A percentile compares a stretch with the other conserved stretches of the same genome.
Conservation (phyloP, 2,797 vertebrate genomes). For the Acropternis orthonyx region DNA sequence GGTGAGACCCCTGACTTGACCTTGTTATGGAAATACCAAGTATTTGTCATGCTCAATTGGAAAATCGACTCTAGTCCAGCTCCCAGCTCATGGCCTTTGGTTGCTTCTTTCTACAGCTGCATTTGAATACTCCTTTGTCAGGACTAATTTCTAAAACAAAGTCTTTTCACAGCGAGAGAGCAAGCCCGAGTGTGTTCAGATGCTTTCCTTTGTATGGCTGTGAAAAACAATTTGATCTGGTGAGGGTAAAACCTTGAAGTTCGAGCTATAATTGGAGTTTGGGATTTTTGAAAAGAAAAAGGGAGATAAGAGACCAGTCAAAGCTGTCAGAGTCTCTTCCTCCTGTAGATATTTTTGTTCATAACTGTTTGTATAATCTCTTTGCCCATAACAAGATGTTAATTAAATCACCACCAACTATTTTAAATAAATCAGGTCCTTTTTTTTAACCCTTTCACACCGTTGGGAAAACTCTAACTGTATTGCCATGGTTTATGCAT, state of each 20-base stretch:
- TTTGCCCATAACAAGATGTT: slow-evolving; percentile 46
- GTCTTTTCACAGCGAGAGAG: not conserved
- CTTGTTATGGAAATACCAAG: not conserved
- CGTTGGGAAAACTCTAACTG: not conserved
- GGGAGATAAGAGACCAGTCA: slow-evolving; percentile 54
- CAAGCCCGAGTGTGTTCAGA: not conserved
- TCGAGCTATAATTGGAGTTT: slow-evolving; percentile 70
- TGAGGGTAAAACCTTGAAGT: slow-evolving; percentile 57
- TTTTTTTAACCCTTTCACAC: not conserved
- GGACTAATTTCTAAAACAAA: slow-evolving; percentile 28
- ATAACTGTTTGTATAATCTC: slow-evolving; percentile 53
- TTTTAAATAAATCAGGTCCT: not conserved
- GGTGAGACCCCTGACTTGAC: not conserved
- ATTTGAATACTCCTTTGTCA: slow-evolving; percentile 8
- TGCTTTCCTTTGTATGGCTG: slow-evolving; percentile 11
- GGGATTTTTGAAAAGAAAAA: slow-evolving; percentile 70
- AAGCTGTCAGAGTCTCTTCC: slow-evolving; percentile 47
- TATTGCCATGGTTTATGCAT: not conserved
- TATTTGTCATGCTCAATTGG: not conserved
- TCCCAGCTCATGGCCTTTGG: not conserved
- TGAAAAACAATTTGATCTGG: slow-evolving; percentile 59
- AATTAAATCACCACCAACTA: slow-evolving; percentile 48
- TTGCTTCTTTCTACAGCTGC: not conserved
- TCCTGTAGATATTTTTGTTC: slow-evolving; percentile 55
- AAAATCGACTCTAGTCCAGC: not conserved